Base-by-base conservation (phyloP, 2,888 invertebrate species). In the Pantelozetes paolii region DNA sequence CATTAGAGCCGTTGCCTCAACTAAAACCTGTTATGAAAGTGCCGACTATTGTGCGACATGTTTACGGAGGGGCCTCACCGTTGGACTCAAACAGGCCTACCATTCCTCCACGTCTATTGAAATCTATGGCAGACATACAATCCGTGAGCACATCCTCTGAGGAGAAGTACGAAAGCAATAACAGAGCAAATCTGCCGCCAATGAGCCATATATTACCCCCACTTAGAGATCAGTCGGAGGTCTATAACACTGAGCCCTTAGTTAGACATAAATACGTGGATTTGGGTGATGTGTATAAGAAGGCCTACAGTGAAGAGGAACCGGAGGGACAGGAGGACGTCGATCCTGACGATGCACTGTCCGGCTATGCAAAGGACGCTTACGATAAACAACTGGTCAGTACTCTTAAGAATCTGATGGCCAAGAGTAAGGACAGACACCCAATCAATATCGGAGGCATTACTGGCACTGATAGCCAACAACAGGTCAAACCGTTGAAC, bases 321-420 rank as follows among this genome's bases (percentile, higher is more conserved):
- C 32, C 30, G 18, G 30, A 62, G 32, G 32, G 28, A 20, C 26
- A 57, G 9, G 62, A 28, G 13, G 32, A 62, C 32, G 1, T 13
- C 2, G 32, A 1, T 11, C 9, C 9, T 62, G 15, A 62, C 2
- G 62, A 62, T 9, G 6, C 62, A 6, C 18, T 62, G 18, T 30
- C 30, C 15, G 62, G 62, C 18, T 62, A 62, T 30, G 73, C 42
- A 45, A 73, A 73, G 13, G 32, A 57, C 36, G n/a, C 18, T n/a
- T 73, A 73, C 50, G 73, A 73, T 48, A 69, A 73, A 23, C 73
- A 73, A 70, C 50, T 73, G 48, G 15, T 73, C 23, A 73, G 48
- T 23, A 73, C 73, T 18, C 30, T 73, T 1, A 73, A 42, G 20
- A 73, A 73, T n/a, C n/a, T 73, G 26, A 73, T 73, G 73, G 67